Conservation (phyloP, 2,797 vertebrate genomes). For the Pantherophis vulpinus region DNA sequence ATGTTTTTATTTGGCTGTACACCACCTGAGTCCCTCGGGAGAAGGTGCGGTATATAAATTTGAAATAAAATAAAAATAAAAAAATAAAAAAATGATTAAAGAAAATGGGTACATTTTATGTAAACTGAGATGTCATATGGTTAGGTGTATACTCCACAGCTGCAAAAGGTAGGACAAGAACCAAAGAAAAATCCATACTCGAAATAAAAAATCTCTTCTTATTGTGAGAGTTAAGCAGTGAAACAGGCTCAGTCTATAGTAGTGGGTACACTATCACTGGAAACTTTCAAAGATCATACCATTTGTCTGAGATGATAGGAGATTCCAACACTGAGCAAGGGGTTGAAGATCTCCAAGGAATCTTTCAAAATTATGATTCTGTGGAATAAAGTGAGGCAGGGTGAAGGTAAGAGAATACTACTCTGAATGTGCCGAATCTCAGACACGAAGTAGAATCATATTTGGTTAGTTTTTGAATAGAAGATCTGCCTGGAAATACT, state of each 20-base stretch:
- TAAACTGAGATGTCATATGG: background rate
- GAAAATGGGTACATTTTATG: background rate
- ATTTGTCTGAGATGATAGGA: background rate
- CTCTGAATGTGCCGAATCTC: background rate
- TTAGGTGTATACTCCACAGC: background rate
- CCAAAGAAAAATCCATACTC: background rate
- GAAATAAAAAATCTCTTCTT: background rate
- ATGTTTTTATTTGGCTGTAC: too few relatives aligned
- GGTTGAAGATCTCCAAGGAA: background rate
- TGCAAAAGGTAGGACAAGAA: background rate
- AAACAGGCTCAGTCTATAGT: background rate
- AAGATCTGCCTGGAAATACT: background rate
- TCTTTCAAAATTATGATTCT: background rate
- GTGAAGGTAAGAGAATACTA: background rate
- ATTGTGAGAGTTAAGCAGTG: background rate
- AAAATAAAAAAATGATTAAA: background rate
- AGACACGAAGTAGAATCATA: background rate
- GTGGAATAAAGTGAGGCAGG: constrained; percentile 3
- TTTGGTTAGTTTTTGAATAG: background rate
- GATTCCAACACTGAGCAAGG: background rate
- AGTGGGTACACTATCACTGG: background rate
- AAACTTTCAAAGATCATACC: background rate
- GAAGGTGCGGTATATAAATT: too few relatives aligned
- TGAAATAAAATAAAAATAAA: too few relatives aligned
- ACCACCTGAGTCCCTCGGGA: too few relatives aligned